Evolutionary conservation across 2,888 invertebrate genomes (phyloP), one percentile per base, ranked within the genome.

Genomic region (Phrixothrix hirtus): DNA sequence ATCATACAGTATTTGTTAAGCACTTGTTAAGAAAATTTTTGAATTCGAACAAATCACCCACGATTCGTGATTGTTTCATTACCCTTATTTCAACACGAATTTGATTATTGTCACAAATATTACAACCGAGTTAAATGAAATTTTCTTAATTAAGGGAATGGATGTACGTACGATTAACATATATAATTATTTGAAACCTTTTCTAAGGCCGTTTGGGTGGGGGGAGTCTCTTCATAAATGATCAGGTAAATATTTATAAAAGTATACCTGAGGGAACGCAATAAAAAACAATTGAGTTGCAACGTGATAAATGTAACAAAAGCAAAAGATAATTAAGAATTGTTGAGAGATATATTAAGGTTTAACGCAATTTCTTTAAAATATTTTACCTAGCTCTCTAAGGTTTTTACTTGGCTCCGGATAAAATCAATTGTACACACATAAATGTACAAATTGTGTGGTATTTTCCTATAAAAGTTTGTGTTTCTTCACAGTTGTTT

Each of bases 301-400:
- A 55, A 55, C 55, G 52, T 58, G 58, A 58, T 55, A 45, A 58
- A 58, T 51, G 58, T 52, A 51, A 55, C 55, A 55, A 51, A 58
- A 47, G 52, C 48, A 42, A 47, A 58, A 57, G 58, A 55, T 58
- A 52, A 55, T 55, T 58, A 58, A 48, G 57, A 47, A 52, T 51
- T 42, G 52, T 42, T 55, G 58, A 55, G 52, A 58, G 52, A 58
- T 55, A 58, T 55, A 55, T 55, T 48, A 55, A 58, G 54, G 55
- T 44, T 42, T 52, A 46, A 48, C 30, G 30, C 16, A 32, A 35
- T 10, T 44, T 34, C 31, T 30, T 21, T 38, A 21, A 31, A 17
- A 29, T 41, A 16, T 31, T 41, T 41, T 41, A 27, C 30, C 41
- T 30, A 16, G 30, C 17, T 29, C 29, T 27, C 16, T 30, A 31